These are phyloP conservation scores for Phengaris arion DNA, from an alignment of 2,888 invertebrate genomes.

Conservation along the genomic window DNA sequence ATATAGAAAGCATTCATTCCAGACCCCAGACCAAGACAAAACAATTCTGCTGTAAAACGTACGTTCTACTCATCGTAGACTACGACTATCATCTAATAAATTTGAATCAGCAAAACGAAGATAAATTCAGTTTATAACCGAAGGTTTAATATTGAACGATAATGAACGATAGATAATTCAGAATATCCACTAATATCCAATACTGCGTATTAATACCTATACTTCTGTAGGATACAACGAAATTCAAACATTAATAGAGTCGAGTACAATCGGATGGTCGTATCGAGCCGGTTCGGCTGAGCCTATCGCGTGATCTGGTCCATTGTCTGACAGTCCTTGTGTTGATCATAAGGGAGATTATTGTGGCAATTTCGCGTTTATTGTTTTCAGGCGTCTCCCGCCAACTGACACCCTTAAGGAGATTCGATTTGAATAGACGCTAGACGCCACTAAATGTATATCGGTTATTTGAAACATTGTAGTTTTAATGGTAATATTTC, in stretches of 20 bases:
- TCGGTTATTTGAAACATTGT: constrained; percentile 22
- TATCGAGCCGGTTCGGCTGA: constrained; percentile 77
- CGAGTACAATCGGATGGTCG: constrained; percentile 78
- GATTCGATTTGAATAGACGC: constrained; percentile 30
- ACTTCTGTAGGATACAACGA: constrained; percentile 67
- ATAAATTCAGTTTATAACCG: too few species aligned
- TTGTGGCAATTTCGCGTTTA: constrained; percentile 75
- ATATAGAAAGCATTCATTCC: too few species aligned
- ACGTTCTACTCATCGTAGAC: too few species aligned
- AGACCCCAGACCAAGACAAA: too few species aligned
- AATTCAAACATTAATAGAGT: constrained; percentile 78
- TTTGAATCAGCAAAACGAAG: too few species aligned
- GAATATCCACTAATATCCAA: constrained; percentile 49
- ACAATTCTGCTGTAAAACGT: too few species aligned
- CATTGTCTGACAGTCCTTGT: constrained; percentile 72
- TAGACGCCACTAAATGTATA: constrained; percentile 2
- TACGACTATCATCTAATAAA: too few species aligned
- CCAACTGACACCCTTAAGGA: constrained; percentile 54
- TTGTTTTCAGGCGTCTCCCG: constrained; percentile 74
- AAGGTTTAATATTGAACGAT: background rate
- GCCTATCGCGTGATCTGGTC: constrained; percentile 75
- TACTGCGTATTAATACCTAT: constrained; percentile 59
- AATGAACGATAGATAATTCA: constrained; percentile 55
- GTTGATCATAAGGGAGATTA: constrained; percentile 76
- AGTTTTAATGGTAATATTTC: constrained; percentile 32